Percentiles rank a stretch among this genome's conserved stretches.
These are phyloP conservation scores for Bovichtus diacanthus DNA, from an alignment of 2,797 vertebrate species.

Conservation along the genomic window DNA sequence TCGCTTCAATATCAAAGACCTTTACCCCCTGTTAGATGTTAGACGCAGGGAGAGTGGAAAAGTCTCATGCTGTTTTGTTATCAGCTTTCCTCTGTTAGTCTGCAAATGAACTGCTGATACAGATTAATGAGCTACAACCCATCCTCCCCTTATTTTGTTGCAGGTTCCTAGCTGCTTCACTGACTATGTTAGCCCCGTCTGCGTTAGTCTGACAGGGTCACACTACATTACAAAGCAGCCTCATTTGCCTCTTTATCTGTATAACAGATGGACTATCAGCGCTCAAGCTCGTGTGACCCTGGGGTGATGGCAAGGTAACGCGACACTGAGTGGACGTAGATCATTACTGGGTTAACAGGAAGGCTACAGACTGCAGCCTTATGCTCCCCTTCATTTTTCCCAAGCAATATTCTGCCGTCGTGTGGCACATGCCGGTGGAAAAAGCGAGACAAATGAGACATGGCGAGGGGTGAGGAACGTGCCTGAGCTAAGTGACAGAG, in stretches of 20 bases:
- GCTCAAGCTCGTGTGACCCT: slow-evolving; percentile 74
- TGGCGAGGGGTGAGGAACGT: slow-evolving; percentile 62
- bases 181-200: slow-evolving; percentile 61
- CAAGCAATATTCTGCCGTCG: slow-evolving; percentile 64
- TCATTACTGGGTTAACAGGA: slow-evolving; percentile 81
- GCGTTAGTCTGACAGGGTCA: slow-evolving; percentile 74
- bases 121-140: slow-evolving; percentile 81
- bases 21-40: slow-evolving; percentile 64
- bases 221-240: slow-evolving; percentile 76
- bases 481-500: slow-evolving; percentile 51
- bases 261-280: slow-evolving; percentile 83
- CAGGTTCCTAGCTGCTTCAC: slow-evolving; percentile 71
- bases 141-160: slow-evolving; percentile 70
- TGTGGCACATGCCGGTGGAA: slow-evolving; percentile 55
- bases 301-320: slow-evolving; percentile 78
- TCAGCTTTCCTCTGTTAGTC: slow-evolving; percentile 76
- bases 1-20: slow-evolving; percentile 78
- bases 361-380: slow-evolving; percentile 69
- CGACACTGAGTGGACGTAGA: slow-evolving; percentile 76
- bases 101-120: slow-evolving; percentile 81
- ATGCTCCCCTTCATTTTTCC: slow-evolving; percentile 77
- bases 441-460: slow-evolving; percentile 76
- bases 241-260: slow-evolving; percentile 82
- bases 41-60: slow-evolving; percentile 63
- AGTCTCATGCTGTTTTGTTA: slow-evolving; percentile 76